Evolutionary conservation across 2,113 vertebrate genomes (phyloP).

Genomic region (Daphoenositta chrysoptera): DNA sequence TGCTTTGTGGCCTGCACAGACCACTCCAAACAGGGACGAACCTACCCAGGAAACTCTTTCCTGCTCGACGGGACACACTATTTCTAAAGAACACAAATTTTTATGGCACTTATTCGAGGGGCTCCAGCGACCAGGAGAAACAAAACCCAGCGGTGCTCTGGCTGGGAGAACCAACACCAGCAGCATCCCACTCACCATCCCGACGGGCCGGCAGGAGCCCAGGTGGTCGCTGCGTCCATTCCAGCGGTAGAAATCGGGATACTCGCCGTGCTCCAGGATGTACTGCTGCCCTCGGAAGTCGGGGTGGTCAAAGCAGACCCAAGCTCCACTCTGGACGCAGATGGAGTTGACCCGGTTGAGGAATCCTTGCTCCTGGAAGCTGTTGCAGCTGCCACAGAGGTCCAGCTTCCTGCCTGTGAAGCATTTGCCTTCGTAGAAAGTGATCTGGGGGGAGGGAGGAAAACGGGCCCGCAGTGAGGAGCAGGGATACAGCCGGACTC

Average conservation of each 20-base stretch:
- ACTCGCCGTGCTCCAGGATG: constrained; percentile 86
- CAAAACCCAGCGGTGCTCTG: fast-evolving
- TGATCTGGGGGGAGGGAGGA: constrained; percentile 73
- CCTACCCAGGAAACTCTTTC: neutral
- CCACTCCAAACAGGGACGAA: fast-evolving
- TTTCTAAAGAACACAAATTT: neutral
- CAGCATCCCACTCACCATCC: constrained; percentile 80
- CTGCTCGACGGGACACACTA: fast-evolving
- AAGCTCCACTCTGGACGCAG: constrained; percentile 85
- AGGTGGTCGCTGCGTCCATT: constrained; percentile 88
- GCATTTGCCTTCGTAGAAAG: constrained; percentile 86
- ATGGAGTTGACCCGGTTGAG: constrained; percentile 90
- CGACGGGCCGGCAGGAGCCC: constrained; percentile 88
- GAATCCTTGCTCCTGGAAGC: constrained; percentile 90
- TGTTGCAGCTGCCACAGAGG: constrained; percentile 84
- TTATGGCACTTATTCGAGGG: fast-evolving
- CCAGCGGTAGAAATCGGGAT: constrained; percentile 87
- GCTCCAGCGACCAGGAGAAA: neutral
- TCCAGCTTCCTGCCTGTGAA: constrained; percentile 89
- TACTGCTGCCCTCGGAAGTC: constrained; percentile 90
- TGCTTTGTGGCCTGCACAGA: neutral
- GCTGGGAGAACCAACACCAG: fast-evolving
- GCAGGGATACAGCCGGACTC: fast-evolving
- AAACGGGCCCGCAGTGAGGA: fast-evolving
- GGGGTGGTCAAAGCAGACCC: constrained; percentile 87